Conservation (phyloP, 1,140 invertebrate species). For the Myzus persicae region DNA sequence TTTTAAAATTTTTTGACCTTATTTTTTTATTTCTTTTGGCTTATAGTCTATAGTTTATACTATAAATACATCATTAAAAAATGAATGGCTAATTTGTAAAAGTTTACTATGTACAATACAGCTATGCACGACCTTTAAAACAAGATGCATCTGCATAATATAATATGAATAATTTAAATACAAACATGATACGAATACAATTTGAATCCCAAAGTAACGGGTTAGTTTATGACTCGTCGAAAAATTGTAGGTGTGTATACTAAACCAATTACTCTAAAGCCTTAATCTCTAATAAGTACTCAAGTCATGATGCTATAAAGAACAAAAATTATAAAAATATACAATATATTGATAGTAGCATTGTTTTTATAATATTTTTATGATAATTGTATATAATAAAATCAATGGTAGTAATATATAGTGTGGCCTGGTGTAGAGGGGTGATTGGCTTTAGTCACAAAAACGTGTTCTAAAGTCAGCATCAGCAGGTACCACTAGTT, state of each 20-base stretch:
- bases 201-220: background rate
- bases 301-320: too few species aligned
- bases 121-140: constrained; percentile 18
- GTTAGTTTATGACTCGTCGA: background rate
- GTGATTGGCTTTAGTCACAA: too few species aligned
- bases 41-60: background rate
- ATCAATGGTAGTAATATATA: background rate
- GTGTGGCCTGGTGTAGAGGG: too few species aligned
- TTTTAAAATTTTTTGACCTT: background rate
- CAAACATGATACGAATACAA: constrained; percentile 25
- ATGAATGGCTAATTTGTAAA: constrained; percentile 25
- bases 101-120: background rate
- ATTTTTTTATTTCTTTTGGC: background rate
- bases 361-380: too few species aligned
- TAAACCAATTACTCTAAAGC: background rate
- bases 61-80: background rate
- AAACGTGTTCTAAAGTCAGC: too few species aligned
- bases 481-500: too few species aligned
- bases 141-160: constrained; percentile 9
- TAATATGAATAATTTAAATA: constrained; percentile 31
- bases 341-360: too few species aligned
- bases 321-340: too few species aligned
- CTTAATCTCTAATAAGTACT: background rate
- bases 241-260: background rate
- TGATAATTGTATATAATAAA: too few species aligned